Evolutionary conservation across 2,888 invertebrate genomes (phyloP), one percentile per base, ranked within the genome.

Genomic region (Rhogogaster chlorosoma): DNA sequence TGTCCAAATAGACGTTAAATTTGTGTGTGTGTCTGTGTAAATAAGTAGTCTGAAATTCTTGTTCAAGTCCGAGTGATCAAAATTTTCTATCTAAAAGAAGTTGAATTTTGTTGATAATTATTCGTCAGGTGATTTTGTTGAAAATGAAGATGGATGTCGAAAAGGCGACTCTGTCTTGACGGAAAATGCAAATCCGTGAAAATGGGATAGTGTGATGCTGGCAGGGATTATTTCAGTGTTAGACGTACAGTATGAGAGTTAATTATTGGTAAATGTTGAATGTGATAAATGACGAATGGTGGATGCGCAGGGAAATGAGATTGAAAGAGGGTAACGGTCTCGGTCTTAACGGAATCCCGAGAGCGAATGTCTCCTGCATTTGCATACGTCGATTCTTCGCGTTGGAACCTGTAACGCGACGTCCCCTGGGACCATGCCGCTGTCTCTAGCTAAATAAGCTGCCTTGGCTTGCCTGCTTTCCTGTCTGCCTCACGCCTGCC

Each of bases 401-500:
- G 49, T 77, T 77, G 77, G 53, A 77, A 53, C 45, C 77, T 77
- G 77, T 77, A 77, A 73, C 71, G 71, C 71, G 71, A 53, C 77
- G 45, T 77, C 77, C 77, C 77, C n/a, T 77, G 77, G 32, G 77
- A 77, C 29, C 53, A 12, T 53, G 38, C 71, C 71, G 71, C 80
- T 80, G 77, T 77, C 80, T 80, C 80, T 80, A 4, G 61, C 80
- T 80, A 80, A 80, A 80, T 80, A 80, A 22, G 57, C 80, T 61
- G 80, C 49, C 77, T 71, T 29, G 15, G 29, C 49, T 73, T 42
- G 38, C 73, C 73, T 73, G 42, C 42, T 18, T 22, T 10, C 73
- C 12, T 42, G 26, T n/a, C 29, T 67, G 29, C 64, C 64, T 64
- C n/a, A n/a, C n/a, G 22, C 57, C 57, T 64, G 64, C 71, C 71